Evolutionary conservation across 2,888 invertebrate genomes (phyloP).

Genomic region (Ariolimax columbianus): DNA sequence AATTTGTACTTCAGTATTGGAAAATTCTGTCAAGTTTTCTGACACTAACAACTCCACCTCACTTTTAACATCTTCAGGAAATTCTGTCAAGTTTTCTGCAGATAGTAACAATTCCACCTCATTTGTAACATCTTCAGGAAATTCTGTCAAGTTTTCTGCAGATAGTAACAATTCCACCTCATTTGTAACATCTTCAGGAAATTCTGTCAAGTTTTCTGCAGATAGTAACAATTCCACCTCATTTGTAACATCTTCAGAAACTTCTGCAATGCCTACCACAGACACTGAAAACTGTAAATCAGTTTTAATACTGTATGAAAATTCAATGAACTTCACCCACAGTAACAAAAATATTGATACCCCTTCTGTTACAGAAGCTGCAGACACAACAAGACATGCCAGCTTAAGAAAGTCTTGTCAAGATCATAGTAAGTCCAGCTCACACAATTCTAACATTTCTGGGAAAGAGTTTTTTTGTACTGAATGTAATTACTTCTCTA

Average conservation of each 20-base stretch:
- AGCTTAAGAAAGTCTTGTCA: background rate
- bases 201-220: background rate
- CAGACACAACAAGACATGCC: too few relatives aligned
- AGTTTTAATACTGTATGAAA: background rate
- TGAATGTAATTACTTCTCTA: slow-evolving; percentile 84
- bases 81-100: too few relatives aligned
- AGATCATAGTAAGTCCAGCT: background rate
- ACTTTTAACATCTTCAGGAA: background rate
- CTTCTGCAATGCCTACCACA: background rate
- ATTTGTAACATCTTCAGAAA: background rate
- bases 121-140: background rate
- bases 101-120: too few relatives aligned
- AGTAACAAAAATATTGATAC: too few relatives aligned
- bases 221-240: background rate
- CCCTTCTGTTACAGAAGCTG: too few relatives aligned
- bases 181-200: background rate
- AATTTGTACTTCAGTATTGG: too few relatives aligned
- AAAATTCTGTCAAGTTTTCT: too few relatives aligned
- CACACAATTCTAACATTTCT: background rate
- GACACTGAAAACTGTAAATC: background rate
- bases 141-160: background rate
- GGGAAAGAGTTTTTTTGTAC: slow-evolving; percentile 83
- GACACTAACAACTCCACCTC: too few relatives aligned
- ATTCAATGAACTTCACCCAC: too few relatives aligned
- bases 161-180: background rate